phyloP scores from a whole-genome alignment of 1,140 invertebrate genomes.

The Nomia melanderi region DNA sequence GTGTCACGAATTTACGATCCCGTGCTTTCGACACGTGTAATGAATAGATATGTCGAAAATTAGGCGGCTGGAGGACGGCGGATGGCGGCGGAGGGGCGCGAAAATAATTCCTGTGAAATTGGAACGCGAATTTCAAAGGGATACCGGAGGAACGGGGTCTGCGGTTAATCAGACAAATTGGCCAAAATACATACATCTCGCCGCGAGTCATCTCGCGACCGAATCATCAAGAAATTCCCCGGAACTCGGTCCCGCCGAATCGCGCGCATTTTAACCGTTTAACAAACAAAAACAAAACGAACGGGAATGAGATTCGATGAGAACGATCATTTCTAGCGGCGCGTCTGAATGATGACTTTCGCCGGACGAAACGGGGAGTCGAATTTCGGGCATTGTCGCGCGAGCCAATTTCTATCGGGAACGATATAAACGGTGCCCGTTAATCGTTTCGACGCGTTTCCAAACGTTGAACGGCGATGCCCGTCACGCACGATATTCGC shows the following conservation, averaged over 20 bases:
- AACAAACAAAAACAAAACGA: background rate
- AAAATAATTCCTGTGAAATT: constrained; percentile 31
- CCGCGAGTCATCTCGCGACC: background rate
- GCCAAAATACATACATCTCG: background rate
- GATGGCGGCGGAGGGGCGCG: background rate
- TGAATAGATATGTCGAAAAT: constrained; percentile 44
- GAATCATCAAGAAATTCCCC: background rate
- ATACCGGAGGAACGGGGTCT: background rate
- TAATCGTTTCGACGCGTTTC: constrained; percentile 18
- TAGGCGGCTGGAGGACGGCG: background rate
- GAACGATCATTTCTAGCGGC: background rate
- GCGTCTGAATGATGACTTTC: background rate
- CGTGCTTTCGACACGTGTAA: constrained; percentile 41
- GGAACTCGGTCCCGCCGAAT: background rate
- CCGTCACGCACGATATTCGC: background rate
- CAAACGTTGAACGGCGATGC: background rate
- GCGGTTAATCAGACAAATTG: constrained; percentile 6
- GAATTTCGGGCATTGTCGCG: background rate
- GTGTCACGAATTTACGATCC: constrained; percentile 30
- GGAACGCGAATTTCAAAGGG: constrained; percentile 21
- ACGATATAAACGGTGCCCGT: constrained; percentile 10
- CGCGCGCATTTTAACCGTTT: too few species aligned
- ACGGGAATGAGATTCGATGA: background rate
- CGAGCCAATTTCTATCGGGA: background rate
- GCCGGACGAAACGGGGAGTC: background rate